These are phyloP conservation scores for Palaemon carinicauda DNA, from an alignment of 1,140 invertebrate genomes.

Conservation along the genomic window DNA sequence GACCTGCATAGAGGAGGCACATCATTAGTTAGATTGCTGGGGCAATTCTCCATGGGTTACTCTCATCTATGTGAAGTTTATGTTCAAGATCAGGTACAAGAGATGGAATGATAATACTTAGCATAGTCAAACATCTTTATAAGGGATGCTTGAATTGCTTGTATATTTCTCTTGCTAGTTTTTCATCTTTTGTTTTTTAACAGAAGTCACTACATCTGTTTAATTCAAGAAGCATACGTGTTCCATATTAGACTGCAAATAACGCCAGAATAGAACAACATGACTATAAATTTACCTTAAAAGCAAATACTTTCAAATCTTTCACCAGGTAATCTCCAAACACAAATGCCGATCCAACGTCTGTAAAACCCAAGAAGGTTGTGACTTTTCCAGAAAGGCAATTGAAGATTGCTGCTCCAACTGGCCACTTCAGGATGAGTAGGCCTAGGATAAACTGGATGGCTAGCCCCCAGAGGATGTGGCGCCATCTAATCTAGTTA, in stretches of 20 bases:
- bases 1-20: constrained; percentile 66
- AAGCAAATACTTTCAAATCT: constrained; percentile 75
- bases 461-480: constrained; percentile 80
- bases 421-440: constrained; percentile 83
- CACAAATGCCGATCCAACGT: constrained; percentile 82
- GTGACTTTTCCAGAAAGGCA: constrained; percentile 78
- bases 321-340: constrained; percentile 78
- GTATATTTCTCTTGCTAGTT: too few relatives aligned
- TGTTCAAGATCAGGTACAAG: too few relatives aligned
- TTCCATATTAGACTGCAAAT: background rate
- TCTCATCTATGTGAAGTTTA: background rate
- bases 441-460: constrained; percentile 89
- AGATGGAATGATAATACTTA: too few relatives aligned
- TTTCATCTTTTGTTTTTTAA: too few relatives aligned
- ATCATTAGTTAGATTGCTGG: background rate
- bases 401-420: constrained; percentile 80
- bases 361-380: constrained; percentile 80
- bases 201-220: too few relatives aligned
- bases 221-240: too few relatives aligned
- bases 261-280: background rate
- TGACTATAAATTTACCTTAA: constrained; percentile 73
- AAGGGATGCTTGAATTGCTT: too few relatives aligned
- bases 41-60: background rate
- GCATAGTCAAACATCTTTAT: too few relatives aligned
- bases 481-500: constrained; percentile 76